phyloP scores from a whole-genome alignment of 2,797 vertebrate species.

The Argyrosomus regius region DNA sequence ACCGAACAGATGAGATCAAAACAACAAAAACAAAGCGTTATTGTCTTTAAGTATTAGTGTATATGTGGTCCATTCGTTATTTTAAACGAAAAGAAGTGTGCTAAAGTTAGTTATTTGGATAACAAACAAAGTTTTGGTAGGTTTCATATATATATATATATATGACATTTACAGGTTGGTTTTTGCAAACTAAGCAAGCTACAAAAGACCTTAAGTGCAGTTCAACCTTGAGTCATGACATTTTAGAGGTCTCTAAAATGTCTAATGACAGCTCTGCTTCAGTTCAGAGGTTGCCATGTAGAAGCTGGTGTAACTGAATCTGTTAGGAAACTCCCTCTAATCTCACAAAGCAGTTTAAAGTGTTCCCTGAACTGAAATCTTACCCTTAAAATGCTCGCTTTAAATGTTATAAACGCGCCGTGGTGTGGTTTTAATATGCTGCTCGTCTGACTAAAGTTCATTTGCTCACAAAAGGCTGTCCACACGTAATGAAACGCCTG shows the following conservation, averaged over 20 bases:
- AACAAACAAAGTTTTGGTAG: background rate
- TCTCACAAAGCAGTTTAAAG: background rate
- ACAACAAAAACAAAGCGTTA: background rate
- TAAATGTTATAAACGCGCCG: background rate
- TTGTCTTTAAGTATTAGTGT: fast-evolving
- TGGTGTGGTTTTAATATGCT: background rate
- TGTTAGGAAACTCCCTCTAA: background rate
- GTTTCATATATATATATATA: background rate
- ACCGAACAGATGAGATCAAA: too few relatives aligned
- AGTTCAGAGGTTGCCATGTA: background rate
- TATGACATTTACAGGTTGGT: too few relatives aligned
- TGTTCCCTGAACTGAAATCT: background rate
- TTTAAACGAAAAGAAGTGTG: background rate
- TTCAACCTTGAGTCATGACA: background rate
- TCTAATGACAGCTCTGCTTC: too few relatives aligned
- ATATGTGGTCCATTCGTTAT: too few relatives aligned
- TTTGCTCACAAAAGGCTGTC: constrained; percentile 53
- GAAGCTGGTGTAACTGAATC: background rate
- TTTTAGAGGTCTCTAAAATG: too few relatives aligned
- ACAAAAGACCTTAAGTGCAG: background rate
- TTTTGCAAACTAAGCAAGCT: background rate
- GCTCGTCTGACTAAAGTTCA: background rate
- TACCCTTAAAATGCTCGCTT: background rate
- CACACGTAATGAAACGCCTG: constrained; percentile 41
- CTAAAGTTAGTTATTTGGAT: background rate